Evolutionary conservation across 2,113 vertebrate species (phyloP).

Genomic region (Actinemys pallida): DNA sequence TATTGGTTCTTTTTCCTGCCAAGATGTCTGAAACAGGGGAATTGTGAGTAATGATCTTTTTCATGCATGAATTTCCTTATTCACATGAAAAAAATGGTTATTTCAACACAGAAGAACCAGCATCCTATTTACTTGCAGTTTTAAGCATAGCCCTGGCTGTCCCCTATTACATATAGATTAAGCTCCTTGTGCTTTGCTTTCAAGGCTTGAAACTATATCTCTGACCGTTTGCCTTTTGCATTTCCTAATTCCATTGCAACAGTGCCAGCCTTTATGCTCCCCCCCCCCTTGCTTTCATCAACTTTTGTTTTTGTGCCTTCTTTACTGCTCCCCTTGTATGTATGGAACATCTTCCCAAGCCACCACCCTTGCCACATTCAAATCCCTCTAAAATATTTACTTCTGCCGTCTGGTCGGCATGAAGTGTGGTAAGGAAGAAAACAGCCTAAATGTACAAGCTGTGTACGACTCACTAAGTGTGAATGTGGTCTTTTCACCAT

Average conservation of each 20-base stretch:
- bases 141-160: neutral
- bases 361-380: neutral
- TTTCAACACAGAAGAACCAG: neutral
- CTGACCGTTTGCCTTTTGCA: neutral
- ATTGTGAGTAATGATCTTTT: neutral
- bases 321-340: accelerated
- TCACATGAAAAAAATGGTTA: neutral
- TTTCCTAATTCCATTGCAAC: neutral
- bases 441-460: neutral
- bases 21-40: neutral
- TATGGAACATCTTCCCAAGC: neutral
- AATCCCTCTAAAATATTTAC: neutral
- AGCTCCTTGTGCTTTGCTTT: neutral
- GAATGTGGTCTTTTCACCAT: neutral
- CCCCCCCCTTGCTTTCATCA: neutral
- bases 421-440: neutral
- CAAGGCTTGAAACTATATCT: neutral
- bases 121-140: neutral
- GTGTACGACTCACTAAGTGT: neutral
- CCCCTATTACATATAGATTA: neutral
- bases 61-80: neutral
- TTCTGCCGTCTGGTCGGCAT: neutral
- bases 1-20: neutral
- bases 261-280: accelerated
- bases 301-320: neutral